These are phyloP conservation scores for Laticauda laticaudata DNA, from an alignment of 2,113 vertebrate species.

Conservation along the genomic window DNA sequence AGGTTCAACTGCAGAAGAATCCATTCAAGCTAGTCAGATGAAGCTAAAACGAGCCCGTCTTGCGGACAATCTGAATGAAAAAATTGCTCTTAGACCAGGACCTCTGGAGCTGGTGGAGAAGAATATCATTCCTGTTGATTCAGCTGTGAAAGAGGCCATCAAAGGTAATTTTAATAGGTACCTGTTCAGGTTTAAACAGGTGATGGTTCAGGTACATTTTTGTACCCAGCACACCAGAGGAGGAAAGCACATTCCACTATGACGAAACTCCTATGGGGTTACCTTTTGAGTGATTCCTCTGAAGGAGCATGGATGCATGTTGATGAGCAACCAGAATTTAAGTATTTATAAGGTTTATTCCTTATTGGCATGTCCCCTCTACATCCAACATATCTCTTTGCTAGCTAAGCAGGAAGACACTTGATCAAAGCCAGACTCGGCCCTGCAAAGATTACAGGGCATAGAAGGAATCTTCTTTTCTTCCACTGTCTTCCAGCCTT, in stretches of 20 bases:
- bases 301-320: neutral
- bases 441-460: conserved; percentile 72
- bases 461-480: conserved; percentile 64
- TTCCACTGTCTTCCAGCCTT: conserved; percentile 48
- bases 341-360: neutral
- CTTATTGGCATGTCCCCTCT: conserved; percentile 37
- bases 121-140: conserved; percentile 88
- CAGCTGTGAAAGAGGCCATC: conserved; percentile 81
- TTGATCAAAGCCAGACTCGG: conserved; percentile 82
- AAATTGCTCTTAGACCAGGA: conserved; percentile 86
- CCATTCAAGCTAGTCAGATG: conserved; percentile 81
- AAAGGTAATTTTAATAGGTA: conserved; percentile 74
- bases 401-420: conserved; percentile 64
- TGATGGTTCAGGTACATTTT: neutral
- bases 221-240: neutral
- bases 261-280: neutral
- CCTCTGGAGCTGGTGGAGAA: conserved; percentile 91
- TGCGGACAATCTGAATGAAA: conserved; percentile 87
- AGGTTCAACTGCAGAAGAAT: conserved; percentile 80
- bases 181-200: neutral
- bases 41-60: conserved; percentile 89
- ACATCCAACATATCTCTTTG: conserved; percentile 60
- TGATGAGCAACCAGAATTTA: neutral
- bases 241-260: neutral
- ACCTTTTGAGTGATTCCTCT: neutral